Conservation (phyloP, 1,140 invertebrate genomes). For the Pentalonia nigronervosa region DNA sequence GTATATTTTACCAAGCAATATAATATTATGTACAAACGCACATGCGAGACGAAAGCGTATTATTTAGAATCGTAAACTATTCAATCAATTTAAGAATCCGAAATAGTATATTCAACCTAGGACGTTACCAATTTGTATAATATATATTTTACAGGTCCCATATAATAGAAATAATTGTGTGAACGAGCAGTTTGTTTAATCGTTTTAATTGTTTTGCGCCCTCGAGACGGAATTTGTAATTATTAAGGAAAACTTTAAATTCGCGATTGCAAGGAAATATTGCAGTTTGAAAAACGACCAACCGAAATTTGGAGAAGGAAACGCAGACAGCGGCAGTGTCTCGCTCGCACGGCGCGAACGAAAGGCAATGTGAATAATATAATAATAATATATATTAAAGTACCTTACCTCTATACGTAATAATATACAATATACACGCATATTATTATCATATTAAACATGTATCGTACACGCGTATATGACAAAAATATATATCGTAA, state of each 20-base stretch:
- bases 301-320: neutral
- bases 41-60: neutral
- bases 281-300: neutral
- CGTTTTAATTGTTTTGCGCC: neutral
- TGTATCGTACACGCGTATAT: neutral
- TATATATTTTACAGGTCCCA: neutral
- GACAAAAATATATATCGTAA: slow-evolving; percentile 18
- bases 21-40: neutral
- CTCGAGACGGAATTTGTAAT: slow-evolving; percentile 15
- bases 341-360: neutral
- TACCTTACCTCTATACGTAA: neutral
- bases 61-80: neutral
- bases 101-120: neutral
- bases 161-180: slow-evolving; percentile 8
- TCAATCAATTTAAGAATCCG: slow-evolving; percentile 13
- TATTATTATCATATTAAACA: neutral
- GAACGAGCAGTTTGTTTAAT: neutral
- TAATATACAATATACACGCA: slow-evolving; percentile 16
- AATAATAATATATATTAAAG: slow-evolving; percentile 19
- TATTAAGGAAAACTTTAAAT: slow-evolving; percentile 10
- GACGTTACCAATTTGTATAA: neutral
- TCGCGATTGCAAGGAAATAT: neutral
- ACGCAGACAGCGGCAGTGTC: neutral
- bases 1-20: neutral
- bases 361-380: neutral